phyloP scores from a whole-genome alignment of 2,113 vertebrate genomes.

The Chionis minor region DNA sequence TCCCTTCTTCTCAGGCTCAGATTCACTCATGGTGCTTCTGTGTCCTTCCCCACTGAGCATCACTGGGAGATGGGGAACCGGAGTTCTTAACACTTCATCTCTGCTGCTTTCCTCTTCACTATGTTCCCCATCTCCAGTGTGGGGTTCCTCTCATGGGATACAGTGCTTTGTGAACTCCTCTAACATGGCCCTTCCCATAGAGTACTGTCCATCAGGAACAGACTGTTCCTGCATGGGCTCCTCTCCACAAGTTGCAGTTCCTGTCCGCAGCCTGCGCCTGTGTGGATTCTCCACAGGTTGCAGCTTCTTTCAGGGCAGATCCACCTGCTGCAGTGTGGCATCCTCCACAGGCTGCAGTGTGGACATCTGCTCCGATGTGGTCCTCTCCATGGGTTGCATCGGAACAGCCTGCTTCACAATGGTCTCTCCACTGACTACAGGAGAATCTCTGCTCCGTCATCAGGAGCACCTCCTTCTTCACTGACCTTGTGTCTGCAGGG shows the following conservation, averaged over 20 bases:
- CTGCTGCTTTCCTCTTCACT: background rate
- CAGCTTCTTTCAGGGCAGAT: background rate
- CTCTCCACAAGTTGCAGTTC: background rate
- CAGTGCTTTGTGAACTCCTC: background rate
- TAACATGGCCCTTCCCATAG: background rate
- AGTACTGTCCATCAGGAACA: background rate
- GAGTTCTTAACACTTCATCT: background rate
- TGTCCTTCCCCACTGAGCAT: fast-evolving
- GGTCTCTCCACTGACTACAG: background rate
- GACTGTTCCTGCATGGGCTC: background rate
- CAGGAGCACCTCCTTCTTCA: background rate
- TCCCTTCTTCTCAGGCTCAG: background rate
- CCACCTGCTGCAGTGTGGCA: background rate
- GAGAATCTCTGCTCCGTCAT: background rate
- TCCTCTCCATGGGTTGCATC: background rate
- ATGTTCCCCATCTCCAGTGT: background rate
- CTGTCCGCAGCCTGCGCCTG: background rate
- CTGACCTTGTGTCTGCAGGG: background rate
- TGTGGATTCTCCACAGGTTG: background rate
- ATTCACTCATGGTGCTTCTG: background rate
- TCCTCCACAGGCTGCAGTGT: background rate
- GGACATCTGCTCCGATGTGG: fast-evolving
- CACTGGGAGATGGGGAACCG: background rate
- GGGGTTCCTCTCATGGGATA: background rate
- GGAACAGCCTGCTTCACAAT: fast-evolving